A percentile compares a stretch with the other conserved stretches of the same genome.
These are phyloP conservation scores for Crax fasciolata DNA, from an alignment of 2,797 vertebrate genomes.

Conservation along the genomic window DNA sequence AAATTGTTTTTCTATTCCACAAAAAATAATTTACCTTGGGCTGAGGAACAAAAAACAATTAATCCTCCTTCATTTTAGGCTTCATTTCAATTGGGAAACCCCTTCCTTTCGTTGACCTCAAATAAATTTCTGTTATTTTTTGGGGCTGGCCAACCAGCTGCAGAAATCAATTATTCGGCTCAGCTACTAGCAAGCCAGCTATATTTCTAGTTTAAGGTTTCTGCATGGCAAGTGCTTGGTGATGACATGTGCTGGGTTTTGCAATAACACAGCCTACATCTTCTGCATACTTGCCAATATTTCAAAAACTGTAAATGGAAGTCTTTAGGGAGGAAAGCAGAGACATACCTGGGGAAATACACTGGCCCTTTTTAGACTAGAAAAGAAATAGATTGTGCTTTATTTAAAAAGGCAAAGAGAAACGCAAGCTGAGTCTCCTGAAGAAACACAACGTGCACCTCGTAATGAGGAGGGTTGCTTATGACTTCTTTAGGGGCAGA, in stretches of 20 bases:
- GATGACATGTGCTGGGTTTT: slow-evolving; percentile 41
- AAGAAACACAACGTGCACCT: not conserved
- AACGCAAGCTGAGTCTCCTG: not conserved
- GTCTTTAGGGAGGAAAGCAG: not conserved
- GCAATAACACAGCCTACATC: slow-evolving; percentile 55
- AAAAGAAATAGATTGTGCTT: not conserved
- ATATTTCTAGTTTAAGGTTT: slow-evolving; percentile 47
- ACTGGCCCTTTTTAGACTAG: not conserved
- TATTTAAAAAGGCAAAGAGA: not conserved
- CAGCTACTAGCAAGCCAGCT: not conserved
- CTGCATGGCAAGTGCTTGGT: slow-evolving; percentile 31
- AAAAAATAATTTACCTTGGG: not conserved
- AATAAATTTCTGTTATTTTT: not conserved
- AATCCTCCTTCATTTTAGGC: not conserved
- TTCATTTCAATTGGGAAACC: not conserved
- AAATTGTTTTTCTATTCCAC: not conserved
- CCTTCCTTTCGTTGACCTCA: not conserved
- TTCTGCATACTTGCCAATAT: slow-evolving; percentile 43
- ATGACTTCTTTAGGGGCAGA: not conserved
- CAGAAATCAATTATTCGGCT: slow-evolving; percentile 45
- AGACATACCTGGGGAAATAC: not conserved
- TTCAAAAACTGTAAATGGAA: slow-evolving; percentile 48
- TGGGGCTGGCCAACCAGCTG: not conserved
- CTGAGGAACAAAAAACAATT: not conserved
- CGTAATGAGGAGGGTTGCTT: not conserved